phyloP scores from a whole-genome alignment of 2,797 vertebrate genomes.

The Dipus sagitta region DNA sequence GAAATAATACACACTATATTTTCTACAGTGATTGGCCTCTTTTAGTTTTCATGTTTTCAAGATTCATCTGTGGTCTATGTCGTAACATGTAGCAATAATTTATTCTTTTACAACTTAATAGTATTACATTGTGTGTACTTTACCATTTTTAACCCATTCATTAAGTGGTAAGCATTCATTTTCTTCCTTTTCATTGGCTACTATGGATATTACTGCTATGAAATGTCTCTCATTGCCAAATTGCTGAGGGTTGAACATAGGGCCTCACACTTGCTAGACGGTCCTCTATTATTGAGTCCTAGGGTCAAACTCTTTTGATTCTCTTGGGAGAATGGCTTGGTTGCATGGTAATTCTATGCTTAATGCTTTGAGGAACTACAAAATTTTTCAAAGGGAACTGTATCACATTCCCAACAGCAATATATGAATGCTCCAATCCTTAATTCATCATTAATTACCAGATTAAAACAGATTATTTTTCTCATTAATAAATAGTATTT shows the following conservation, averaged over 20 bases:
- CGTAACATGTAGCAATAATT: background rate
- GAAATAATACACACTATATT: background rate
- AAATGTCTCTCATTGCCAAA: background rate
- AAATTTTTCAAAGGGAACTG: background rate
- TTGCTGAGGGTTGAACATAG: background rate
- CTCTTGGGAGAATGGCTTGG: background rate
- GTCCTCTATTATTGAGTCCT: background rate
- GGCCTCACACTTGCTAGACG: background rate
- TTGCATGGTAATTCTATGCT: background rate
- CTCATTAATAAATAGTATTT: slow-evolving; percentile 36
- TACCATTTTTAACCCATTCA: background rate
- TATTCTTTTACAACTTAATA: background rate
- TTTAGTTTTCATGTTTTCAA: slow-evolving; percentile 8
- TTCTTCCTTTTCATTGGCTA: background rate
- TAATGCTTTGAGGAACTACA: slow-evolving; percentile 6
- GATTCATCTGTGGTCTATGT: background rate
- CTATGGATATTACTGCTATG: background rate
- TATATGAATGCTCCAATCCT: background rate
- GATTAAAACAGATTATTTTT: slow-evolving; percentile 47
- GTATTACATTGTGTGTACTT: background rate
- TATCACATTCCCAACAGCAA: background rate
- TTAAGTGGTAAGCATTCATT: background rate
- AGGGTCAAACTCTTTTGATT: background rate
- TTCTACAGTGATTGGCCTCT: background rate
- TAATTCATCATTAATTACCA: slow-evolving; percentile 54